These are phyloP conservation scores for Rhinophrynus dorsalis DNA, from an alignment of 2,797 vertebrate genomes.

Conservation along the genomic window DNA sequence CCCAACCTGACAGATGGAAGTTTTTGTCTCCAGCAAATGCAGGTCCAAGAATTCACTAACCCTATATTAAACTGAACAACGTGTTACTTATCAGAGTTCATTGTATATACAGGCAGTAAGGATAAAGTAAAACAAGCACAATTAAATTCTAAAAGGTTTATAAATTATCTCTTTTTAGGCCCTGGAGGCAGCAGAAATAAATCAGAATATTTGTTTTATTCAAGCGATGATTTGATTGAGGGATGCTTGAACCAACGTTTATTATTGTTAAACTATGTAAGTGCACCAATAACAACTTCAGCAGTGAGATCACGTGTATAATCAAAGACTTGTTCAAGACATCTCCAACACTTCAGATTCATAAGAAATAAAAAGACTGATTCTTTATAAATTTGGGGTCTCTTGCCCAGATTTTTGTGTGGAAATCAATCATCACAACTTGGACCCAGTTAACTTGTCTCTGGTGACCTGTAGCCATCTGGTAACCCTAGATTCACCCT, in stretches of 20 bases:
- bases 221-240: not conserved
- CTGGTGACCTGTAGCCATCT: slow-evolving; percentile 41
- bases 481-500: slow-evolving; percentile 45
- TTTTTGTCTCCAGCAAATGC: no score
- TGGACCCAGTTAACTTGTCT: slow-evolving; percentile 37
- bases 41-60: no score
- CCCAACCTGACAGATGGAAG: no score
- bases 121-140: no score
- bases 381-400: slow-evolving; percentile 27
- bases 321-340: slow-evolving; percentile 17
- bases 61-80: no score
- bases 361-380: slow-evolving; percentile 8
- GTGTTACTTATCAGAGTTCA: no score
- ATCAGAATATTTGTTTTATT: not conserved
- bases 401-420: slow-evolving; percentile 38
- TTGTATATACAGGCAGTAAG: no score
- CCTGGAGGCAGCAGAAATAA: no score
- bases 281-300: slow-evolving; percentile 1
- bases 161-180: no score
- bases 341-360: slow-evolving; percentile 14
- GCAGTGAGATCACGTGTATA: slow-evolving; percentile 24
- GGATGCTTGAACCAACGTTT: not conserved
- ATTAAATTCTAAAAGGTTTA: no score
- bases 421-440: slow-evolving; percentile 43
- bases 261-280: not conserved